phyloP scores from a whole-genome alignment of 2,113 vertebrate species.

The Perca fluviatilis region DNA sequence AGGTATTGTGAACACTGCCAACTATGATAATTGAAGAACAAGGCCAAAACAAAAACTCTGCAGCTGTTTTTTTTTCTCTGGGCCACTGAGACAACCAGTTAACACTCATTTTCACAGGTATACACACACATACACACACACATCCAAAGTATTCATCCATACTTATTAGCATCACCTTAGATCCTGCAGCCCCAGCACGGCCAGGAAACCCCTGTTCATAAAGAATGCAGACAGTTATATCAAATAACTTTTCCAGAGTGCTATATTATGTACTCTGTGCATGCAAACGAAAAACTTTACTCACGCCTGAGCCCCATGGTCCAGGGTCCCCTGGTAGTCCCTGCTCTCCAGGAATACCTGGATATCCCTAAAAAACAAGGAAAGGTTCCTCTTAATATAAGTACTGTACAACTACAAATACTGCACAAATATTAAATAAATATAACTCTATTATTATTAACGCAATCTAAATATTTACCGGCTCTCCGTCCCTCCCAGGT shows the following conservation, averaged over 20 bases:
- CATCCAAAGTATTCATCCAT: neutral
- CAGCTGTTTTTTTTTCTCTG: constrained; percentile 6
- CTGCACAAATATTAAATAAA: too few relatives aligned
- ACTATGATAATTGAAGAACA: neutral
- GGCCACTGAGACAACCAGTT: neutral
- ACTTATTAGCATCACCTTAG: constrained; percentile 63
- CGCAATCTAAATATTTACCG: constrained; percentile 47
- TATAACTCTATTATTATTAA: neutral
- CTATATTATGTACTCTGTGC: neutral
- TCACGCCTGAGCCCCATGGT: constrained; percentile 41
- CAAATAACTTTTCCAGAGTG: neutral
- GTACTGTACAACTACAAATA: neutral
- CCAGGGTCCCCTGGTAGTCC: constrained; percentile 58
- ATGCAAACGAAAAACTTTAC: constrained; percentile 2
- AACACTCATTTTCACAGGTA: neutral
- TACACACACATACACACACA: neutral
- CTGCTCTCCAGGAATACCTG: constrained; percentile 39
- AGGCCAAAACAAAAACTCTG: neutral
- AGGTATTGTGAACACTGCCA: neutral
- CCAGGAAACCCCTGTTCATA: constrained; percentile 62
- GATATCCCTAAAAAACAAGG: constrained; percentile 50
- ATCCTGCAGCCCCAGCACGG: constrained; percentile 48
- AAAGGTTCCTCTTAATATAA: neutral
- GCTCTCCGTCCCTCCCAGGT: constrained; percentile 49
- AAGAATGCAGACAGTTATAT: neutral